Percentiles rank a stretch among this genome's conserved stretches.
phyloP scores from a whole-genome alignment of 2,888 invertebrate species.

The Eupithecia vulgata region DNA sequence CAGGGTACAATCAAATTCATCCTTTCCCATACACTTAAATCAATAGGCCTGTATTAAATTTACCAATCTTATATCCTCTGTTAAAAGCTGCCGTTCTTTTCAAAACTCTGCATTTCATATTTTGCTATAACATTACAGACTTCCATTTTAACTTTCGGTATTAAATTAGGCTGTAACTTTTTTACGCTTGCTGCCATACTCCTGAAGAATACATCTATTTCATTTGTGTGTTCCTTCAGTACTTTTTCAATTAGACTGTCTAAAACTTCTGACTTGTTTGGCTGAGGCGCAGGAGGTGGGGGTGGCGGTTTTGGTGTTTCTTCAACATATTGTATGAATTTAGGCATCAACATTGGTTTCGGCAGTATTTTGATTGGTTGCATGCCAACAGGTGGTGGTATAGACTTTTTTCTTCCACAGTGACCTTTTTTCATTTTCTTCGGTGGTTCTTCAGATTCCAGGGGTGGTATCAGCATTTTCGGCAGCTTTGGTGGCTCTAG shows the following conservation, averaged over 20 bases:
- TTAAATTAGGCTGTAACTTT: slow-evolving; percentile 77
- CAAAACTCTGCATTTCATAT: slow-evolving; percentile 81
- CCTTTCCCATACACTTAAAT: background rate
- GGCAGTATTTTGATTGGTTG: slow-evolving; percentile 77
- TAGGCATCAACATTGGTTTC: slow-evolving; percentile 72
- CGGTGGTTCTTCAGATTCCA: slow-evolving; percentile 55
- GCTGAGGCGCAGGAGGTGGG: slow-evolving; percentile 21
- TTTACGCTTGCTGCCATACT: slow-evolving; percentile 81
- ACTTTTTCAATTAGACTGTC: slow-evolving; percentile 78
- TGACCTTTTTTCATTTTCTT: slow-evolving; percentile 65
- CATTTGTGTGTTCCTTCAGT: slow-evolving; percentile 76
- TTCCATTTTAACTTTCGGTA: slow-evolving; percentile 81
- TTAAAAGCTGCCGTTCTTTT: slow-evolving; percentile 58
- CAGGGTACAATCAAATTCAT: background rate
- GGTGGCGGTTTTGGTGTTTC: slow-evolving; percentile 55
- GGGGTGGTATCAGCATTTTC: slow-evolving; percentile 58
- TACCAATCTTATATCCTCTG: background rate
- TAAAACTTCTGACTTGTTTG: slow-evolving; percentile 63
- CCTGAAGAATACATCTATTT: slow-evolving; percentile 78
- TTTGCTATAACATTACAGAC: slow-evolving; percentile 81
- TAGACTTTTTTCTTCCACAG: slow-evolving; percentile 67
- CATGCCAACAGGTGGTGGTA: slow-evolving; percentile 62
- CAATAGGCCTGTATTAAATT: background rate
- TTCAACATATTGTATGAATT: slow-evolving; percentile 69
- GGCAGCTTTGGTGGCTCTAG: slow-evolving; percentile 55